A percentile compares a stretch with the other conserved stretches of the same genome.
These are phyloP conservation scores for Ataeniobius toweri DNA, from an alignment of 2,797 vertebrate species.

Conservation along the genomic window DNA sequence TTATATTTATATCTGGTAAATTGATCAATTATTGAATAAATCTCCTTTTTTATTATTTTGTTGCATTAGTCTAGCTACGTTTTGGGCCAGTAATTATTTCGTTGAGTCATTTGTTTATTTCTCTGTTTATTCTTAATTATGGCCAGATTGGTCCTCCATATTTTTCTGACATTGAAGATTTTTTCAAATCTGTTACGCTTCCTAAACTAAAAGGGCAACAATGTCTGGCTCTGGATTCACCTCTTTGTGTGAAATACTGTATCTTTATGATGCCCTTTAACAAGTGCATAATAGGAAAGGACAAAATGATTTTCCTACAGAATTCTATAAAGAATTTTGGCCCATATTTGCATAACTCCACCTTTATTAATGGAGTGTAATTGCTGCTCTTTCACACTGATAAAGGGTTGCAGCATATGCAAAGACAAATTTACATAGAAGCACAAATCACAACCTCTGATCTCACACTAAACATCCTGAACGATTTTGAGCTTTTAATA, in stretches of 20 bases:
- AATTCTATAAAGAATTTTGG: background rate
- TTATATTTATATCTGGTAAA: too few species aligned
- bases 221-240: background rate
- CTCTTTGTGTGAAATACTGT: background rate
- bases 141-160: background rate
- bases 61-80: too few species aligned
- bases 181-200: background rate
- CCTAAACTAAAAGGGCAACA: background rate
- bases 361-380: background rate
- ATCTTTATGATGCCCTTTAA: background rate
- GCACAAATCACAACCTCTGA: constrained; percentile 2
- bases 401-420: background rate
- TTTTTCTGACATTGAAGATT: background rate
- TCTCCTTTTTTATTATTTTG: too few species aligned
- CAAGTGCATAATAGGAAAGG: background rate
- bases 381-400: background rate
- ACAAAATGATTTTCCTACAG: background rate
- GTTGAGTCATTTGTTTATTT: too few species aligned
- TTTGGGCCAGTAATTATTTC: too few species aligned
- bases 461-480: background rate
- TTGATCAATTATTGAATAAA: too few species aligned
- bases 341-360: background rate
- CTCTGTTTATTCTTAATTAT: too few species aligned
- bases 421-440: background rate
- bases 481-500: constrained; percentile 33